Conservation (phyloP, 2,113 vertebrate genomes). For the Bufo gargarizans region DNA sequence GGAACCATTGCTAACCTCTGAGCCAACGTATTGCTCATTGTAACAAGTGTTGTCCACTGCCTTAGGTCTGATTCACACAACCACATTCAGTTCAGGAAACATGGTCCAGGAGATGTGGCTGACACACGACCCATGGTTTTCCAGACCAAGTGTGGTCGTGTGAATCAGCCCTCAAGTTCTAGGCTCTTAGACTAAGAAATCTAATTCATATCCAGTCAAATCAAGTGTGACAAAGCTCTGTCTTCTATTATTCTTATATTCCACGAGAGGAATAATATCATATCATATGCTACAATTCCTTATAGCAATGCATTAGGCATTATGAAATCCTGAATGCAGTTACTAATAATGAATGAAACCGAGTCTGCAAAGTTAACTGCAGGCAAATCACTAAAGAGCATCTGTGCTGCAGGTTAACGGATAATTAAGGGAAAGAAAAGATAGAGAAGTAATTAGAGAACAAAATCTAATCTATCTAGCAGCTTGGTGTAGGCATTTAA, state of each 20-base stretch:
- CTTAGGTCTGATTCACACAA: no score
- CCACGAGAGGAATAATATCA: neutral
- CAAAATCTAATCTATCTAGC: conserved; percentile 56
- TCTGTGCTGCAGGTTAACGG: conserved; percentile 54
- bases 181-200: neutral
- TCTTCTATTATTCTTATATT: neutral
- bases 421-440: conserved; percentile 53
- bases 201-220: neutral
- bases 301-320: neutral
- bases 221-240: neutral
- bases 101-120: no score
- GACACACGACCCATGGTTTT: no score
- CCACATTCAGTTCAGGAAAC: no score
- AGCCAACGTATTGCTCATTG: no score
- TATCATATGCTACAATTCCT: conserved; percentile 9
- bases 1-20: no score
- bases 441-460: conserved; percentile 51
- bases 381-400: conserved; percentile 47
- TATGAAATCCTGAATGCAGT: conserved; percentile 37
- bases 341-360: conserved; percentile 47
- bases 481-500: conserved; percentile 56
- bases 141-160: no score
- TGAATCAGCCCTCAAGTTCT: no score
- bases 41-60: no score
- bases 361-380: conserved; percentile 32